Evolutionary conservation across 2,888 invertebrate species (phyloP).

Genomic region (Bugulina stolonifera): DNA sequence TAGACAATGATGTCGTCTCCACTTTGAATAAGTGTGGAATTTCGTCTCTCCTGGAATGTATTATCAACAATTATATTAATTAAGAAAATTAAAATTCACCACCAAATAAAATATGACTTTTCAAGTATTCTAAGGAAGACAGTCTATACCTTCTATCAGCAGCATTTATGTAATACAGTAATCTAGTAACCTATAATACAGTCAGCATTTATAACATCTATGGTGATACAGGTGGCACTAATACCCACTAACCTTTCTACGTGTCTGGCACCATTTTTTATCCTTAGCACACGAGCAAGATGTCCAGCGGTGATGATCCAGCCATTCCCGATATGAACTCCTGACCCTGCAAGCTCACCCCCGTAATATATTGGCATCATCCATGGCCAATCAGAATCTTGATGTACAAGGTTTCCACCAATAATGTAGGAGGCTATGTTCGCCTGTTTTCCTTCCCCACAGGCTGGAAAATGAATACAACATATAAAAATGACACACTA

Average conservation of each 20-base stretch:
- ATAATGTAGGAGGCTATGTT: conserved; percentile 14
- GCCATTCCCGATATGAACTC: conserved; percentile 5
- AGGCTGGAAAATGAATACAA: background rate
- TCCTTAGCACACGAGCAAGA: background rate
- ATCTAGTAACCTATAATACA: no score
- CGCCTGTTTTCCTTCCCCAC: background rate
- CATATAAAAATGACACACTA: no score
- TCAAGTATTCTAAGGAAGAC: no score
- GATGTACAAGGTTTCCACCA: conserved; percentile 22
- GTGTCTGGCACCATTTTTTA: background rate
- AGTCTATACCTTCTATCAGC: no score
- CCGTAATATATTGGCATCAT: conserved; percentile 24
- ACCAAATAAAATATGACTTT: no score
- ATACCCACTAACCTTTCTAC: conserved; percentile 6
- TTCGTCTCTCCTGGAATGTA: background rate
- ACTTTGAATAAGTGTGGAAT: background rate
- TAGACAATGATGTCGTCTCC: background rate
- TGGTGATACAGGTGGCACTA: no score
- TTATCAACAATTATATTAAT: no score
- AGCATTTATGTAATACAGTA: no score
- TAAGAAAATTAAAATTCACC: no score
- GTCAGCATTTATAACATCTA: no score
- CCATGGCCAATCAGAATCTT: conserved; percentile 24
- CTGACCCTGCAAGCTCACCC: background rate
- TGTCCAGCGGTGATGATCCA: conserved; percentile 27